Conservation (phyloP, 2,888 invertebrate genomes). For the Ischnus inquisitorius region DNA sequence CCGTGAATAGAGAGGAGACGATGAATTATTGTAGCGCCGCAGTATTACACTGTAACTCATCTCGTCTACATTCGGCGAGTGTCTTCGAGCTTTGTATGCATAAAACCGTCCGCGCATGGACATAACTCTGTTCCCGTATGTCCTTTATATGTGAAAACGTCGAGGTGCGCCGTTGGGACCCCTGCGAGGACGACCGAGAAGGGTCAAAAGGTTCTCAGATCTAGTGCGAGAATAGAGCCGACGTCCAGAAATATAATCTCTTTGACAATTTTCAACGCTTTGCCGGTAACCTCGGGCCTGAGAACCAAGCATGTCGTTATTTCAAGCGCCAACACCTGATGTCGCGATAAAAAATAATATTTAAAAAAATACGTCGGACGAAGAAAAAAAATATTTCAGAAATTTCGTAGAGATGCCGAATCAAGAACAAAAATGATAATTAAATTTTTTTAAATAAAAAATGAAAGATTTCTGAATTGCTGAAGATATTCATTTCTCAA, state of each 20-base stretch:
- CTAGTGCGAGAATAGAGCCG: conserved; percentile 3
- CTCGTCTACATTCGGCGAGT: neutral
- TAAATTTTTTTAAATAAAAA: too few species aligned
- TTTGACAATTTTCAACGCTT: conserved; percentile 33
- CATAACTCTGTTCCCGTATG: neutral
- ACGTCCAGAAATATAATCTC: conserved; percentile 41
- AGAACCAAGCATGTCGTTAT: neutral
- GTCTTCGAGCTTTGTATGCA: neutral
- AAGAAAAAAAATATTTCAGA: too few species aligned
- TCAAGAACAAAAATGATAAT: too few species aligned
- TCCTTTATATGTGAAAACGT: conserved; percentile 12
- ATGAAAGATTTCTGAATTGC: too few species aligned
- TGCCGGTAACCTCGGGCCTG: neutral
- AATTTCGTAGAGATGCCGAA: too few species aligned
- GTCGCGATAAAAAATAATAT: too few species aligned
- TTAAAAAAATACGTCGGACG: too few species aligned
- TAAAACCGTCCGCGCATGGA: neutral
- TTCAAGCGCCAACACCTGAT: neutral
- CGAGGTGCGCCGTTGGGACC: neutral
- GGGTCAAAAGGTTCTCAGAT: conserved; percentile 37
- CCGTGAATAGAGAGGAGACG: conserved; percentile 11
- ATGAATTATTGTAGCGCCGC: conserved; percentile 25
- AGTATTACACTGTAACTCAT: conserved; percentile 11
- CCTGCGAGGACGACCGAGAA: neutral
- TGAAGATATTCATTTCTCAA: too few species aligned